Conservation (phyloP, 2,797 vertebrate species). For the Manis crassicaudata region DNA sequence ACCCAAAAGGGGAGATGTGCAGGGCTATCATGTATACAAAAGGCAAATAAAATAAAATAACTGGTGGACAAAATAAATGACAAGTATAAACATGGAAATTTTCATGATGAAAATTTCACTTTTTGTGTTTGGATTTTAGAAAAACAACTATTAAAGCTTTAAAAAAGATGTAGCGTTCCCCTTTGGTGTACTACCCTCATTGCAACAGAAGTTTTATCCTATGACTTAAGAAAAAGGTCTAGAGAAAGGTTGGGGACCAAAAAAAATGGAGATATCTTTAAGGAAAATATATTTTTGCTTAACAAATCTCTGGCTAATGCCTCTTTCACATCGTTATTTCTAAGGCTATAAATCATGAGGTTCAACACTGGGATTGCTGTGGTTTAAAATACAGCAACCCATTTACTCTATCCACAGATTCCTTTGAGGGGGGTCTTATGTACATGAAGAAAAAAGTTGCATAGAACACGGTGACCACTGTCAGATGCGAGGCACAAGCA, state of each 20-base stretch:
- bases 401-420: conserved; percentile 61
- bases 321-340: conserved; percentile 75
- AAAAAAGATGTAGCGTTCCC: accelerated
- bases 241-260: neutral
- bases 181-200: neutral
- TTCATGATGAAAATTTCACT: neutral
- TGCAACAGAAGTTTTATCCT: too few relatives aligned
- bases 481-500: conserved; percentile 68
- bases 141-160: neutral
- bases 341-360: conserved; percentile 70
- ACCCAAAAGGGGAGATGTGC: accelerated
- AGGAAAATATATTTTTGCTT: neutral
- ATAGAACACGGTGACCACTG: conserved; percentile 67
- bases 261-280: neutral
- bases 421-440: conserved; percentile 42
- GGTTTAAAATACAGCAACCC: conserved; percentile 65
- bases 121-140: neutral
- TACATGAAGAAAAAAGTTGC: conserved; percentile 68
- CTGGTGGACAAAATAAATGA: neutral
- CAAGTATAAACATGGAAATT: neutral
- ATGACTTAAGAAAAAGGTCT: neutral
- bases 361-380: conserved; percentile 72
- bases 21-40: neutral
- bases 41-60: neutral
- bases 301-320: conserved; percentile 32